Conservation (phyloP, 2,113 vertebrate genomes). For the Laticauda colubrina region DNA sequence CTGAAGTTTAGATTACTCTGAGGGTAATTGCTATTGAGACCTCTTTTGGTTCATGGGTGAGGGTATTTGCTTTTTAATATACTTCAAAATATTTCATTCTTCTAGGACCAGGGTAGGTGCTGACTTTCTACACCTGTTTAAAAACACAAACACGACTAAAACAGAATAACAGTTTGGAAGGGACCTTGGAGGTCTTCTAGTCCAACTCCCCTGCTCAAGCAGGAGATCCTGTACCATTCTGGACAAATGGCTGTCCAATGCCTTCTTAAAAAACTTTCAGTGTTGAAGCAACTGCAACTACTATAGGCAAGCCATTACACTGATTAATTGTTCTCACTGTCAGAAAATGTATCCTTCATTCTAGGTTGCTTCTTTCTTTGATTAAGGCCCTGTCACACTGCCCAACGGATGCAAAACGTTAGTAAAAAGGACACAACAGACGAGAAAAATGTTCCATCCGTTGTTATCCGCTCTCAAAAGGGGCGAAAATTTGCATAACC, state of each 20-base stretch:
- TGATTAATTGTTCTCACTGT: neutral
- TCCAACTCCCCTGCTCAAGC: neutral
- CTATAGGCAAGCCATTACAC: neutral
- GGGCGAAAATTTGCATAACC: too few species aligned
- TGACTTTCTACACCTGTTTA: neutral
- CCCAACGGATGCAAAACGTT: too few species aligned
- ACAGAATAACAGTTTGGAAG: neutral
- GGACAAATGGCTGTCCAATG: neutral
- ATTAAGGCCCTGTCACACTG: too few species aligned
- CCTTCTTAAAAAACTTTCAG: neutral
- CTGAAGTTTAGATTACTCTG: too few species aligned
- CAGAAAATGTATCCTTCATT: neutral
- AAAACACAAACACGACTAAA: neutral
- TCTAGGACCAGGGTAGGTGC: too few species aligned
- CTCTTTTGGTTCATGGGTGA: too few species aligned
- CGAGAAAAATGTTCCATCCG: too few species aligned
- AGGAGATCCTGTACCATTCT: neutral
- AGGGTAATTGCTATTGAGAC: too few species aligned
- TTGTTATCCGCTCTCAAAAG: too few species aligned
- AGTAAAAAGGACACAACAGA: too few species aligned
- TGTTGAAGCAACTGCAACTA: neutral
- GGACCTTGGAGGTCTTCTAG: neutral
- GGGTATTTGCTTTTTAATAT: too few species aligned
- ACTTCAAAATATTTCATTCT: too few species aligned
- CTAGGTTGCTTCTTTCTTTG: neutral